Base-by-base conservation (phyloP, 2,113 vertebrate genomes). In the Xyrauchen texanus region DNA sequence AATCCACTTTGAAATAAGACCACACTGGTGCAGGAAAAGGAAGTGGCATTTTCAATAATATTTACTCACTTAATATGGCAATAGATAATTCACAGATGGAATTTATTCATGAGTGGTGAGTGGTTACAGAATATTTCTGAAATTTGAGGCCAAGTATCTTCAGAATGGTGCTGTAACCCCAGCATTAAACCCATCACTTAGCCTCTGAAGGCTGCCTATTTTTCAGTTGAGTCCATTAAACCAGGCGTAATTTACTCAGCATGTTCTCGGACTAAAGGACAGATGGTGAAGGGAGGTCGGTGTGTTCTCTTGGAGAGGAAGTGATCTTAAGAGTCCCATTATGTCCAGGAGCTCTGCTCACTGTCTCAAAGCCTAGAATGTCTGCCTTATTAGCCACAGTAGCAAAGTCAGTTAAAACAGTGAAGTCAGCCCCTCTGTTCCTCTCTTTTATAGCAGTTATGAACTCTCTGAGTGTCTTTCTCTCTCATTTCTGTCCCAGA, bases 351-450 rank as follows among this genome's bases (percentile, higher is more conserved):
- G 68, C 78, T 70, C 61, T 62, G 73, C 78, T 70, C 61, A 10
- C 70, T 68, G 60, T 75, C 78, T 69, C 9, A 73, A 51, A 21
- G 62, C 82, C 55, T 58, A 55, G 62, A 76, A 55, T 34, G 63
- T 62, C 66, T 76, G 85, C 74, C 68, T 81, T 75, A 83, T 87
- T 87, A 86, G 80, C 21, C 82, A 63, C 68, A 8, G 45, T 57
- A 57, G 47, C 47, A 80, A 82, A 85, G 77, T 84, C 75, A 82
- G 83, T 89, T 85, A 87, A 81, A 77, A 82, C 53, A 42, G 46
- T 12, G 11, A 51, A 60, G 47, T 46, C 72, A 45, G 76, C 61
- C 64, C 49, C 60, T 79, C 77, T 81, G 53, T 44, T 49, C 60
- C 75, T 73, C 51, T 64, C 34, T 5, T 68, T 64, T 49, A 21